Evolutionary conservation across 2,797 vertebrate genomes (phyloP), one percentile per base, ranked within the genome.

Genomic region (Falco concolor): DNA sequence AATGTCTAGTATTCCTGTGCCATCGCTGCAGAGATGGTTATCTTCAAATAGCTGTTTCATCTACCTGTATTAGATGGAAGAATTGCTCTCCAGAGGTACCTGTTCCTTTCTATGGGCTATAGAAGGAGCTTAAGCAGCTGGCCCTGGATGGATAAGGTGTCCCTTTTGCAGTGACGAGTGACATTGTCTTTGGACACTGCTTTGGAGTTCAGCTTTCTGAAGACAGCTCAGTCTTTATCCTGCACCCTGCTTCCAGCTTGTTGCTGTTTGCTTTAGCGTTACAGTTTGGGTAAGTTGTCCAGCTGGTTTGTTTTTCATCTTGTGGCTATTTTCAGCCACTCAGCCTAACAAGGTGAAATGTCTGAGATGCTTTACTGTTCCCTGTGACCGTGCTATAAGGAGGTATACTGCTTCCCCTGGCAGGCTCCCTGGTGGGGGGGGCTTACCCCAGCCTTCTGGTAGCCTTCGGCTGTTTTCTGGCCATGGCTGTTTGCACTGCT

Each of bases 331-430:
- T 97, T 97, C 91, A 95, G 97, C 95, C 22, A 7, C 96, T 72
- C 89, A 91, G 89, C 90, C 89, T 59, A 94, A 89, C 93, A 96
- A 97, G 96, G 96, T 97, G 97, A 87, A 93, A 96, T 97, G 96
- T 84, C 76, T 96, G 96, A 83, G 95, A 98, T 97, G 92, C 89
- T 96, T 97, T 90, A 64, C 84, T 20, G 19, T 56, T 92, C 86
- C 72, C 85, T 74, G 88, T 84, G 88, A 86, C 96, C 38, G 54
- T 38, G 81, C 84, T 95, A 70, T 64, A 61, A 50, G 69, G 59
- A 87, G 83, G n/a, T 13, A 1, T 25, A 54, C 61, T 0, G 15
- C 79, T 70, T 10, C 30, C 44, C 77, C 63, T 30, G 24, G 36
- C 84, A 11, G 42, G 50, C 52, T 56, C 34, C 53, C 28, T 13